These are phyloP conservation scores for Drosophila longiperda DNA, from an alignment of 2,888 invertebrate genomes.

Conservation along the genomic window DNA sequence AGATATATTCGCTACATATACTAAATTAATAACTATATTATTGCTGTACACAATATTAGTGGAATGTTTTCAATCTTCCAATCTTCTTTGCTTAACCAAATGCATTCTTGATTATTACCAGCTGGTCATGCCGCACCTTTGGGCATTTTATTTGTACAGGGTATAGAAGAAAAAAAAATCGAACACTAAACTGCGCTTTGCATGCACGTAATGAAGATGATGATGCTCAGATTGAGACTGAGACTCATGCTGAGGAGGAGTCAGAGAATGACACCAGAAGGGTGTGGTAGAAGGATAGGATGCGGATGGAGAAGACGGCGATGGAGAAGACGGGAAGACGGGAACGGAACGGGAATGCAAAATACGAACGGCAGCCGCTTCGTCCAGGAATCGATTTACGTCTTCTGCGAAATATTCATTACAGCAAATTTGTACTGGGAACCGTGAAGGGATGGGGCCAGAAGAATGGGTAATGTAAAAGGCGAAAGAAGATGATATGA, in stretches of 20 bases:
- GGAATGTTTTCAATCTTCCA: not conserved
- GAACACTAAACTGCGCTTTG: slow-evolving; percentile 53
- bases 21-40: not conserved
- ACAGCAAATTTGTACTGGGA: slow-evolving; percentile 65
- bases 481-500: slow-evolving; percentile 9
- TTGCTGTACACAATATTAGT: not conserved
- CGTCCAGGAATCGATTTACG: slow-evolving; percentile 69
- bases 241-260: slow-evolving; percentile 1
- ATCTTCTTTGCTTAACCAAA: not conserved
- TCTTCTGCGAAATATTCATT: slow-evolving; percentile 77
- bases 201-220: slow-evolving; percentile 61
- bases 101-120: not conserved
- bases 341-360: not conserved
- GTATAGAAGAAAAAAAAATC: slow-evolving; percentile 11
- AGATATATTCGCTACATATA: not conserved
- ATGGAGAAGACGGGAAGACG: not conserved
- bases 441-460: slow-evolving; percentile 33
- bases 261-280: slow-evolving; percentile 12
- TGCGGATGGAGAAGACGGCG: not conserved
- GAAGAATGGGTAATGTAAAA: not conserved
- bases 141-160: not conserved
- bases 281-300: not conserved
- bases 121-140: not conserved
- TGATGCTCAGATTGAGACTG: slow-evolving; percentile 29
- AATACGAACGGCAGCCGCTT: slow-evolving; percentile 39